These are phyloP conservation scores for Trematomus loennbergii DNA, from an alignment of 2,113 vertebrate genomes.

Conservation along the genomic window DNA sequence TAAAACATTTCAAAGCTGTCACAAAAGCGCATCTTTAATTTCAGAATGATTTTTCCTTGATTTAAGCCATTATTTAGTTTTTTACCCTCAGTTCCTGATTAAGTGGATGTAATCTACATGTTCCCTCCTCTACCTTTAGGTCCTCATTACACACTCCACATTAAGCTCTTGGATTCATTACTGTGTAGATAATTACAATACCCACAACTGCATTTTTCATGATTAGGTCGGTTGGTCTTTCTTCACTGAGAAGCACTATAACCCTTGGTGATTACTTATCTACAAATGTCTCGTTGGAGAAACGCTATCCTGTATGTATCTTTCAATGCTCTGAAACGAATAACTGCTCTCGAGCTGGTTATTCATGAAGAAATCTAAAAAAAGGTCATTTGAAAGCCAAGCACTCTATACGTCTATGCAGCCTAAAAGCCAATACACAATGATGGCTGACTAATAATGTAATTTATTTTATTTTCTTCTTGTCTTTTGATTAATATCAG, in stretches of 20 bases:
- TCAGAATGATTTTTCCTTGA: too few relatives aligned
- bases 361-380: background rate
- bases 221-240: slow-evolving; percentile 6
- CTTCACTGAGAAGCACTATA: slow-evolving; percentile 7
- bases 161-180: slow-evolving; percentile 38
- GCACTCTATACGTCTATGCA: background rate
- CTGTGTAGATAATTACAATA: slow-evolving; percentile 40
- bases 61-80: background rate
- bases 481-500: background rate
- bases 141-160: slow-evolving; percentile 5
- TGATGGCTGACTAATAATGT: background rate
- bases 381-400: background rate
- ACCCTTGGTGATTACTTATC: slow-evolving; percentile 1
- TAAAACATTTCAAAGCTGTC: background rate
- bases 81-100: slow-evolving; percentile 27
- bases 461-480: background rate
- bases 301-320: background rate
- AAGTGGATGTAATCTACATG: slow-evolving; percentile 16
- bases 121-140: slow-evolving; percentile 24
- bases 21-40: background rate
- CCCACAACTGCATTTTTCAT: slow-evolving; percentile 36
- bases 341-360: background rate
- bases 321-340: background rate
- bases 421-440: background rate
- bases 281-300: slow-evolving; percentile 11